Percentiles rank a stretch among this genome's conserved stretches.
Evolutionary conservation across 1,140 invertebrate species (phyloP).

Genomic region (Micrasema longulum): DNA sequence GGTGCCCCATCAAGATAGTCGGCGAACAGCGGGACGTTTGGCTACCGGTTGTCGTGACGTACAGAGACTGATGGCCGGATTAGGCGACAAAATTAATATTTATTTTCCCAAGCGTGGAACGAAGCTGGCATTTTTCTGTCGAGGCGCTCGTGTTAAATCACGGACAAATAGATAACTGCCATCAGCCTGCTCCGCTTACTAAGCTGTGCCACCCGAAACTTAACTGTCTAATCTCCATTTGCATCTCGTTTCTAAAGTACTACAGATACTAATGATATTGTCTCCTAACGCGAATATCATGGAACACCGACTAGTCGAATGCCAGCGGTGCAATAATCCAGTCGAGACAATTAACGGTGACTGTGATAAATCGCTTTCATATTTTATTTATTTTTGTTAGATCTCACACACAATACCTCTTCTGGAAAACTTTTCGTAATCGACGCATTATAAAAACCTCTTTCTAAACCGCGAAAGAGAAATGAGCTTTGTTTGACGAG

Average conservation of each 20-base stretch:
- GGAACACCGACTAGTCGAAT: constrained; percentile 2
- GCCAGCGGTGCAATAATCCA: constrained; percentile 26
- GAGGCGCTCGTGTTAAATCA: constrained; percentile 17
- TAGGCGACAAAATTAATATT: constrained; percentile 48
- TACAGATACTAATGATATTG: constrained; percentile 48
- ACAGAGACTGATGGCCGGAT: constrained; percentile 43
- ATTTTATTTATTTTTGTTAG: constrained; percentile 43
- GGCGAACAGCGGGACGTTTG: constrained; percentile 29
- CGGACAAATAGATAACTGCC: constrained; percentile 23
- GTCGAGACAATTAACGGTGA: constrained; percentile 41
- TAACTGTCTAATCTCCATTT: constrained; percentile 4
- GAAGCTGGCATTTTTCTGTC: constrained; percentile 35
- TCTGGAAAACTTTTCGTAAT: constrained; percentile 37
- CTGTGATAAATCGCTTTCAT: constrained; percentile 44
- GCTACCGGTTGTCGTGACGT: constrained; percentile 49
- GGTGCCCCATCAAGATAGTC: constrained; percentile 5
- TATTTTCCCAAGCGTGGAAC: constrained; percentile 31
- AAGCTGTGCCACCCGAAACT: constrained; percentile 35
- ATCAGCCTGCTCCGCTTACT: constrained; percentile 6
- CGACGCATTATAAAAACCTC: constrained; percentile 31
- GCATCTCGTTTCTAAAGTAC: constrained; percentile 14
- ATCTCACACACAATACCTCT: constrained; percentile 34
- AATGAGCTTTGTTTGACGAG: constrained; percentile 13
- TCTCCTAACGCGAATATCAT: constrained; percentile 41
- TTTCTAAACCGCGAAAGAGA: constrained; percentile 7